Percentiles rank a stretch among this genome's conserved stretches.
Conservation (phyloP, 2,888 invertebrate genomes). For the Lasius fuliginosus region DNA sequence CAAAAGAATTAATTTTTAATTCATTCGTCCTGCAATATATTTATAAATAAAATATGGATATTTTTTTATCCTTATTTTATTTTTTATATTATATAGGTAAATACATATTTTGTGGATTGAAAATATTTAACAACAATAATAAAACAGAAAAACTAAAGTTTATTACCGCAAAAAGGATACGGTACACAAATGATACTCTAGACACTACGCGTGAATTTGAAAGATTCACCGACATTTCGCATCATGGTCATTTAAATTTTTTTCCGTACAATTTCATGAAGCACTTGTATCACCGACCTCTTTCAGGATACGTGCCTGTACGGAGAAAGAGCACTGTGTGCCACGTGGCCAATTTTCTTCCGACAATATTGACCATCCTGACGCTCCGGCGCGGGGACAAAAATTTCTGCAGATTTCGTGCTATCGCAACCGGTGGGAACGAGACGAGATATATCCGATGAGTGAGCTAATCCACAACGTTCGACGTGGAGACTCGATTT, state of each 20-base stretch:
- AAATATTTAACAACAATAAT: constrained; percentile 1
- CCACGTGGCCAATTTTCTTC: constrained; percentile 79
- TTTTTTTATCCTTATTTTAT: neutral
- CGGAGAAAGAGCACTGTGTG: constrained; percentile 61
- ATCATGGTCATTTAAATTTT: constrained; percentile 43
- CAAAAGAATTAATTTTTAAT: neutral
- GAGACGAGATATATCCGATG: constrained; percentile 65
- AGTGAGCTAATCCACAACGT: constrained; percentile 73
- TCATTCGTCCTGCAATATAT: neutral
- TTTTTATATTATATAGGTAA: neutral
- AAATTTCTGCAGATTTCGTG: constrained; percentile 73
- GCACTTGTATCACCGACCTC: constrained; percentile 61
- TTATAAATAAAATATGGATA: neutral
- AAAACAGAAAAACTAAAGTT: neutral
- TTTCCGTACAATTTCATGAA: constrained; percentile 39
- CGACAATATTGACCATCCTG: constrained; percentile 78
- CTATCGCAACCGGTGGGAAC: constrained; percentile 54
- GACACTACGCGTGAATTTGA: neutral
- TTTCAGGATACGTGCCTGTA: constrained; percentile 67
- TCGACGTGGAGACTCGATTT: constrained; percentile 74
- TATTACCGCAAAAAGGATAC: neutral
- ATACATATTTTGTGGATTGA: neutral
- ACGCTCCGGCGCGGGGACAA: constrained; percentile 66
- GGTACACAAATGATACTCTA: neutral
- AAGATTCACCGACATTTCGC: constrained; percentile 16